Evolutionary conservation across 2,113 vertebrate genomes (phyloP).

Genomic region (Microtus richardsoni): DNA sequence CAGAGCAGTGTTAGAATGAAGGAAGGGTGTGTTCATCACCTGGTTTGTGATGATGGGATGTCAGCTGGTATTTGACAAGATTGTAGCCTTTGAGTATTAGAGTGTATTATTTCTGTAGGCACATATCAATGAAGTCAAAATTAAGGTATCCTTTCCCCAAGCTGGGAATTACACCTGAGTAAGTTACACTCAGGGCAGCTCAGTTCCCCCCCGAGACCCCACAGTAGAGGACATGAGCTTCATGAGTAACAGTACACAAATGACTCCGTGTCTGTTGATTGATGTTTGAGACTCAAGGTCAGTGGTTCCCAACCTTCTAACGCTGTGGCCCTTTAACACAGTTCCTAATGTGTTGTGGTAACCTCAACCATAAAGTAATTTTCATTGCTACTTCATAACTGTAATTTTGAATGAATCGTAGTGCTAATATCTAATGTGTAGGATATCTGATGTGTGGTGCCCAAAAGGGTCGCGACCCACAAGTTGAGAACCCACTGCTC

Average conservation of each 20-base stretch:
- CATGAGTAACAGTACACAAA: not conserved
- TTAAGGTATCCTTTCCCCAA: not conserved
- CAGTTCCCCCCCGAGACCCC: not conserved
- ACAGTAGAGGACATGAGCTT: not conserved
- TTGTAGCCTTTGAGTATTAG: not conserved
- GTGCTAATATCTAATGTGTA: not conserved
- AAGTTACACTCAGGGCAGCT: too few relatives aligned
- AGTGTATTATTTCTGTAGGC: not conserved
- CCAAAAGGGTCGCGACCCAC: not conserved
- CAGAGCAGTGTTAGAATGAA: not conserved
- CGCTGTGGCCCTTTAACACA: not conserved
- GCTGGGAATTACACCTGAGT: not conserved
- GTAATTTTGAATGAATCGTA: not conserved
- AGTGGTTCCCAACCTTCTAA: not conserved
- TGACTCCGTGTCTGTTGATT: rapidly evolving
- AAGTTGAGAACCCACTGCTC: not conserved
- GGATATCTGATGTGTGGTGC: not conserved
- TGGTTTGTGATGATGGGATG: not conserved
- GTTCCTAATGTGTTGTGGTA: not conserved
- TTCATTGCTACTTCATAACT: not conserved
- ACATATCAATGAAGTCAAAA: not conserved
- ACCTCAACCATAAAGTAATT: not conserved
- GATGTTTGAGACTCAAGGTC: not conserved
- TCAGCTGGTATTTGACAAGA: too few relatives aligned
- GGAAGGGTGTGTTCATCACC: not conserved